A percentile compares a stretch with the other conserved stretches of the same genome.
These are phyloP conservation scores for Apodemia mormo DNA, from an alignment of 2,888 invertebrate species.

Conservation along the genomic window DNA sequence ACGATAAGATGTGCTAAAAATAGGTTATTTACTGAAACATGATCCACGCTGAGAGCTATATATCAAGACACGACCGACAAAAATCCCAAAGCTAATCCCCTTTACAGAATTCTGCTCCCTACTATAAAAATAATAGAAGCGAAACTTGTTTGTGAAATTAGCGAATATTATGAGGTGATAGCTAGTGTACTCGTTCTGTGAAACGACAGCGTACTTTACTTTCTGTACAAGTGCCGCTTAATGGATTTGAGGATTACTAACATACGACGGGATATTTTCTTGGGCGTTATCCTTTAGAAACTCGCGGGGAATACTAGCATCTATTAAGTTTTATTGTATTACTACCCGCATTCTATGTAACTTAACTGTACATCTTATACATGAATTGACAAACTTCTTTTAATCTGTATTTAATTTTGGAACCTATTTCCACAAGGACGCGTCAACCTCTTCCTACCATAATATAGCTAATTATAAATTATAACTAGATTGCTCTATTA, in stretches of 20 bases:
- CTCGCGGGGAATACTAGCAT: constrained; percentile 1
- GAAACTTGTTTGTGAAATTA: constrained; percentile 20
- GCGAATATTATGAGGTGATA: constrained; percentile 2
- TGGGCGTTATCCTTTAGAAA: constrained; percentile 22
- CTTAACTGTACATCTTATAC: too few relatives aligned
- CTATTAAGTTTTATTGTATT: too few relatives aligned
- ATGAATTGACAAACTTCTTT: too few relatives aligned
- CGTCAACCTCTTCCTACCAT: too few relatives aligned
- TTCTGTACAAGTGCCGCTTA: constrained; percentile 41
- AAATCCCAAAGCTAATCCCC: constrained; percentile 3
- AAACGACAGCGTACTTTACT: constrained; percentile 38
- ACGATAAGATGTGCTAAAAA: constrained; percentile 12
- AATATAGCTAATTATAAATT: too few relatives aligned
- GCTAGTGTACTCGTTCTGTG: constrained; percentile 22
- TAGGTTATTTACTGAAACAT: constrained; percentile 26
- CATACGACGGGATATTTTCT: constrained; percentile 17
- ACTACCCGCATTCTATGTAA: too few relatives aligned
- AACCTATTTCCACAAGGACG: too few relatives aligned
- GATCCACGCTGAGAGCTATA: constrained; percentile 20
- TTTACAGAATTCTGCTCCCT: constrained; percentile 19
- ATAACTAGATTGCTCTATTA: too few relatives aligned
- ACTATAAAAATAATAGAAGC: not conserved
- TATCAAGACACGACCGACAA: constrained; percentile 10
- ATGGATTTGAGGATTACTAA: constrained; percentile 39
- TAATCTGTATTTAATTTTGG: too few relatives aligned